phyloP scores from a whole-genome alignment of 2,888 invertebrate species.

The Thymelicus acteon region DNA sequence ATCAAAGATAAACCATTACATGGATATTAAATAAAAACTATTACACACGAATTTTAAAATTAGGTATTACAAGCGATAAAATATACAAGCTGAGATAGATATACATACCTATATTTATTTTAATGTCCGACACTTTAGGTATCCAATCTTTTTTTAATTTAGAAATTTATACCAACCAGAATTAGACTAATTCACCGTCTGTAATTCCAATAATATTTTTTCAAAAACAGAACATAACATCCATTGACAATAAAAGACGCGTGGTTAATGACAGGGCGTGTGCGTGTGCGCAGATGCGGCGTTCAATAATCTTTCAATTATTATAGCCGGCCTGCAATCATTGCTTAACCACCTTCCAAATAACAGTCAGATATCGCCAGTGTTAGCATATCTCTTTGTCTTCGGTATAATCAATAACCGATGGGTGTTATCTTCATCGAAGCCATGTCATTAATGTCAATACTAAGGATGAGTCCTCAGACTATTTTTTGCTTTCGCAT shows the following conservation, averaged over 20 bases:
- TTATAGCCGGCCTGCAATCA: conserved; percentile 74
- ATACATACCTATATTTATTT: too few relatives aligned
- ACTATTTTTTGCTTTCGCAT: conserved; percentile 7
- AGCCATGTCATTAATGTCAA: conserved; percentile 22
- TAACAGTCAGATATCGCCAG: conserved; percentile 57
- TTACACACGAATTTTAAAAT: too few relatives aligned
- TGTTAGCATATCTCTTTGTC: conserved; percentile 52
- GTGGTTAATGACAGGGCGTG: conserved; percentile 62
- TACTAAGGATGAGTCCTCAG: background rate
- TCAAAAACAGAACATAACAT: conserved; percentile 41
- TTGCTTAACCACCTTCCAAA: conserved; percentile 69
- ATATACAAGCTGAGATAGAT: too few relatives aligned
- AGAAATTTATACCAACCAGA: background rate
- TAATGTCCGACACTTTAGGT: too few relatives aligned
- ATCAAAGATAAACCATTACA: too few relatives aligned
- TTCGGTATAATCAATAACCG: conserved; percentile 49
- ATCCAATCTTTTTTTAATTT: too few relatives aligned
- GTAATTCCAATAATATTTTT: conserved; percentile 12
- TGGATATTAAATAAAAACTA: too few relatives aligned
- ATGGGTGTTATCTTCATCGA: conserved; percentile 28
- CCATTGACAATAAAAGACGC: conserved; percentile 52
- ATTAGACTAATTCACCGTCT: background rate
- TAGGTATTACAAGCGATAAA: too few relatives aligned
- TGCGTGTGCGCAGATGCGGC: conserved; percentile 51
- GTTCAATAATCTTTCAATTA: conserved; percentile 64